Conservation (phyloP, 2,888 invertebrate genomes). For the Sycophila texana region DNA sequence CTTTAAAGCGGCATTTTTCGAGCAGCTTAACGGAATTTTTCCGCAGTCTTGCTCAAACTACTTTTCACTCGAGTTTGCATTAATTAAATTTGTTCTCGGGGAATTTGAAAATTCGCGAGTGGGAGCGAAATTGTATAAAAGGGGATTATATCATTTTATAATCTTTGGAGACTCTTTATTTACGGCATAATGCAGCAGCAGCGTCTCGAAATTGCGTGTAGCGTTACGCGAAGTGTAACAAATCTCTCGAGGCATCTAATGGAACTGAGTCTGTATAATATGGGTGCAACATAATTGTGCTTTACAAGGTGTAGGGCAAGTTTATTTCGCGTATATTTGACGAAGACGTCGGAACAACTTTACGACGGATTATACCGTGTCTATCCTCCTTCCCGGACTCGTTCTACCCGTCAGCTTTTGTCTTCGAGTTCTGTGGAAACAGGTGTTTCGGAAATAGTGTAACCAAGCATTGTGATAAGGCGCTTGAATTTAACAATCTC, state of each 20-base stretch:
- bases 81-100: no score
- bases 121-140: no score
- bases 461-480: neutral
- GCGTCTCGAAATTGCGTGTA: neutral
- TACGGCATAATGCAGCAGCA: neutral
- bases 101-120: no score
- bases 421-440: neutral
- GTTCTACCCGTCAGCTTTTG: conserved; percentile 8
- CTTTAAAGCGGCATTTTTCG: no score
- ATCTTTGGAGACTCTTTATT: no score
- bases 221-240: conserved; percentile 4
- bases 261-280: no score
- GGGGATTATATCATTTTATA: no score
- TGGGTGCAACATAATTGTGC: conserved; percentile 5
- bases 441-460: neutral
- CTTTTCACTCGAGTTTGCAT: no score
- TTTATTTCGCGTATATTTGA: conserved; percentile 29
- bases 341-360: conserved; percentile 17
- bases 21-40: no score
- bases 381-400: neutral
- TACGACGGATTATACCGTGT: conserved; percentile 9
- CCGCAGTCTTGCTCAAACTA: no score
- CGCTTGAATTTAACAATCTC: conserved; percentile 6
- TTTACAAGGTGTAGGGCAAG: neutral
- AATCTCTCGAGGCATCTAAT: neutral